Evolutionary conservation across 2,888 invertebrate genomes (phyloP).

Genomic region (Cephalotes varians): DNA sequence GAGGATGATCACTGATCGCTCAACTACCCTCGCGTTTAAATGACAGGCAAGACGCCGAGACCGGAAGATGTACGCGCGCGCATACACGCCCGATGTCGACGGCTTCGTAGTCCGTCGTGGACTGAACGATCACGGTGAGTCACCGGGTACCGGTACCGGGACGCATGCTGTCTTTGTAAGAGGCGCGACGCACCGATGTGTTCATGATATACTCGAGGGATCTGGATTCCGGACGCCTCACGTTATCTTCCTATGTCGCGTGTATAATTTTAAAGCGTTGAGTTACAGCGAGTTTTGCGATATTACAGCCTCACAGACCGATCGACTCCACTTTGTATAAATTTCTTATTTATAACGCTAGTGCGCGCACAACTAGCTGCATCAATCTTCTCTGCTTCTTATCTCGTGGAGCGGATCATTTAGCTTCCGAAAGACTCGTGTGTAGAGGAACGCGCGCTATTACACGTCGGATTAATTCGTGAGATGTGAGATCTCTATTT

Average conservation of each 20-base stretch:
- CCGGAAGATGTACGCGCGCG: neutral
- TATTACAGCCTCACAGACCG: neutral
- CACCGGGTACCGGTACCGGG: constrained; percentile 22
- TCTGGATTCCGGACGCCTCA: neutral
- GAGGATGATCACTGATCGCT: constrained; percentile 7
- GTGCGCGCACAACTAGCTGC: neutral
- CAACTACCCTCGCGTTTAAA: neutral
- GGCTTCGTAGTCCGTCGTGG: constrained; percentile 42
- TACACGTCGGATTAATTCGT: neutral
- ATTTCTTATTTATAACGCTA: neutral
- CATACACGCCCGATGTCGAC: constrained; percentile 27
- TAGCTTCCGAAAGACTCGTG: neutral
- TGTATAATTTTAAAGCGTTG: neutral
- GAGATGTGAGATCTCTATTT: neutral
- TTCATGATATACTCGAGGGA: neutral
- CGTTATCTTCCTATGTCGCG: neutral
- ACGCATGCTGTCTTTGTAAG: constrained; percentile 21
- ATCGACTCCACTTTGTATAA: neutral
- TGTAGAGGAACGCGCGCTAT: neutral
- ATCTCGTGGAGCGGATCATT: neutral
- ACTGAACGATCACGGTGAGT: constrained; percentile 42
- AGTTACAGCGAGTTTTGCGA: neutral
- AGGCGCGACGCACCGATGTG: neutral
- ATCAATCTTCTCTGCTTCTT: neutral
- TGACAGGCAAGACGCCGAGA: neutral